phyloP scores from a whole-genome alignment of 2,888 invertebrate species.

The Gisinianus flammeolus region DNA sequence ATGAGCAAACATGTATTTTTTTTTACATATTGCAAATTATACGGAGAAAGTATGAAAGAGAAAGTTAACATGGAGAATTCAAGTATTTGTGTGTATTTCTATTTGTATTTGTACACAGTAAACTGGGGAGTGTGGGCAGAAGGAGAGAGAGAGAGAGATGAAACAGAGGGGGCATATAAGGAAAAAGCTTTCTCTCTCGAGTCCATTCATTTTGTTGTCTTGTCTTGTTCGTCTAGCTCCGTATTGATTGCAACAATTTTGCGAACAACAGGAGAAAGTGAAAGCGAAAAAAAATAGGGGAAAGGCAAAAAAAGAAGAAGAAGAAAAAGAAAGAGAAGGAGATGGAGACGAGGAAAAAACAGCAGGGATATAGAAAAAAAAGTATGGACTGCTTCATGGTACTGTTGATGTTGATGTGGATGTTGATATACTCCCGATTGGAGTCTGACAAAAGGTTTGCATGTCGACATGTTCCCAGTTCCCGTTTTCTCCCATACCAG shows the following conservation, averaged over 20 bases:
- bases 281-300: background rate
- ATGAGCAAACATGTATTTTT: too few species aligned
- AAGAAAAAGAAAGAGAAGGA: too few species aligned
- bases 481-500: too few species aligned
- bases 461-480: too few species aligned
- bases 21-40: background rate
- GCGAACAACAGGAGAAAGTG: background rate
- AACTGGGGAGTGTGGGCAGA: background rate
- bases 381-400: too few species aligned
- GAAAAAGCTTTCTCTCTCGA: background rate
- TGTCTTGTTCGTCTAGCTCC: slow-evolving; percentile 16
- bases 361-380: too few species aligned
- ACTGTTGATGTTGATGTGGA: too few species aligned
- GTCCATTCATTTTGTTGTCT: slow-evolving; percentile 30
- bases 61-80: background rate
- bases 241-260: slow-evolving; percentile 14
- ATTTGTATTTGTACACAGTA: background rate
- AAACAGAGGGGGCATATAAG: background rate
- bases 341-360: too few species aligned
- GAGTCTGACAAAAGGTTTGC: too few species aligned
- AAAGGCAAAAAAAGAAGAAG: background rate
- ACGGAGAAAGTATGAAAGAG: background rate
- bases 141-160: background rate
- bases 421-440: too few species aligned
- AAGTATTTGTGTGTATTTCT: too few species aligned